Conservation (phyloP, 2,797 vertebrate species). For the Cyclura pinguis region DNA sequence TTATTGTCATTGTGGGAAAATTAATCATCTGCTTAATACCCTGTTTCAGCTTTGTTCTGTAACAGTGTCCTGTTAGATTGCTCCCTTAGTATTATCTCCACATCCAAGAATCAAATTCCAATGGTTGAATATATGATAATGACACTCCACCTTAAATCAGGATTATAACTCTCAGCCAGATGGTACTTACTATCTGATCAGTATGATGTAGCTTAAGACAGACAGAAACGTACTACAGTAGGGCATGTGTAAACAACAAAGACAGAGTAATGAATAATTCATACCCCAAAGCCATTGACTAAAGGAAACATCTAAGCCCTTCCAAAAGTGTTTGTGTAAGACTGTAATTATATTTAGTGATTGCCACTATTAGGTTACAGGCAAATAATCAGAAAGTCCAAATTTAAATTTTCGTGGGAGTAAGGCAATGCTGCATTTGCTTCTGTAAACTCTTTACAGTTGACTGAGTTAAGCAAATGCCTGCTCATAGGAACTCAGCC, state of each 20-base stretch:
- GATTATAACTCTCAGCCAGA: slow-evolving; percentile 48
- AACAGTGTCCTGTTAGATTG: slow-evolving; percentile 17
- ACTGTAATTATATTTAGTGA: slow-evolving; percentile 59
- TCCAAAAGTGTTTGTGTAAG: slow-evolving; percentile 45
- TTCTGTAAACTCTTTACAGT: slow-evolving; percentile 42
- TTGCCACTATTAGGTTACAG: slow-evolving; percentile 38
- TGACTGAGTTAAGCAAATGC: slow-evolving; percentile 54
- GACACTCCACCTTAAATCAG: slow-evolving; percentile 41
- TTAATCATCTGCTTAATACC: background rate
- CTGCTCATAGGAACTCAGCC: slow-evolving; percentile 37
- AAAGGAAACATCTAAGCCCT: slow-evolving; percentile 42
- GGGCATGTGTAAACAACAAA: slow-evolving; percentile 48
- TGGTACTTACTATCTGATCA: slow-evolving; percentile 54
- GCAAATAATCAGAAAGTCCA: slow-evolving; percentile 59
- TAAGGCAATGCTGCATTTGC: slow-evolving; percentile 51
- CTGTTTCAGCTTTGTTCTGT: background rate
- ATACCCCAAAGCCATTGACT: slow-evolving; percentile 53
- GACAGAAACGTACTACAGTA: slow-evolving; percentile 48
- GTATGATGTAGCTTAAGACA: slow-evolving; percentile 58
- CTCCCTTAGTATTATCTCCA: background rate
- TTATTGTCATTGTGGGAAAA: slow-evolving; percentile 36
- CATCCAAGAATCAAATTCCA: accelerated
- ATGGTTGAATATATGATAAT: background rate
- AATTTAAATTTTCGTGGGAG: slow-evolving; percentile 44
- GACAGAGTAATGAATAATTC: slow-evolving; percentile 62